A percentile compares a stretch with the other conserved stretches of the same genome.
Conservation (phyloP, 2,888 invertebrate genomes). For the Hemicrepidius hirtus region DNA sequence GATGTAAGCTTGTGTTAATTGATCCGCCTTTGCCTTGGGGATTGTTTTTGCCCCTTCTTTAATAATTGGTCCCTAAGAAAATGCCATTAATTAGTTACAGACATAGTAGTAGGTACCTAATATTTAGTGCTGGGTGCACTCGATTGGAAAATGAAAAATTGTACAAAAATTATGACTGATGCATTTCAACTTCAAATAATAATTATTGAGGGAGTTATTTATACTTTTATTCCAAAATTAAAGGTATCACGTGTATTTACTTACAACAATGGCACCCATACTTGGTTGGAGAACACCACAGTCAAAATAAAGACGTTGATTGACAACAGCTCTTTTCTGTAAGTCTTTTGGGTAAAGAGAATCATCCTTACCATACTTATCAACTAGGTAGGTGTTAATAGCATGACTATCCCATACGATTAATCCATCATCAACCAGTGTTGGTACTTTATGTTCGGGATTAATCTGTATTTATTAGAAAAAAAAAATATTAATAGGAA, state of each 20-base stretch:
- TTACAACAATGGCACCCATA: constrained; percentile 71
- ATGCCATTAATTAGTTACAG: background rate
- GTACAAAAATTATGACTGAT: too few relatives aligned
- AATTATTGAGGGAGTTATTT: too few relatives aligned
- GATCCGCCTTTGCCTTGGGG: constrained; percentile 45
- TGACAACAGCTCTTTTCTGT: constrained; percentile 73
- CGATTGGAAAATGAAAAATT: too few relatives aligned
- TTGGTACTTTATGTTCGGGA: constrained; percentile 76
- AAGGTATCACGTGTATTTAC: constrained; percentile 53
- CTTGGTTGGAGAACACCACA: constrained; percentile 73
- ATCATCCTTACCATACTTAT: constrained; percentile 74
- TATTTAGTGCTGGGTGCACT: too few relatives aligned
- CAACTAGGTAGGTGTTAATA: constrained; percentile 73
- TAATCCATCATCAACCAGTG: constrained; percentile 75
- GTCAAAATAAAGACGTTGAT: constrained; percentile 76
- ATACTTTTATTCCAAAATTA: too few relatives aligned
- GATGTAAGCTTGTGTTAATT: constrained; percentile 68
- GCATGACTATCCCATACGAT: constrained; percentile 73
- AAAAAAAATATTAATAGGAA: too few relatives aligned
- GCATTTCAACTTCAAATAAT: too few relatives aligned
- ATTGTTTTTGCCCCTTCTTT: constrained; percentile 39
- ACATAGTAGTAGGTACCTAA: too few relatives aligned
- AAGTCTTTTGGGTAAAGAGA: constrained; percentile 76
- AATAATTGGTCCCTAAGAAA: constrained; percentile 69
- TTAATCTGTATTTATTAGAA: constrained; percentile 74